These are phyloP conservation scores for Ammodytes marinus DNA, from an alignment of 2,113 vertebrate species.

Conservation along the genomic window DNA sequence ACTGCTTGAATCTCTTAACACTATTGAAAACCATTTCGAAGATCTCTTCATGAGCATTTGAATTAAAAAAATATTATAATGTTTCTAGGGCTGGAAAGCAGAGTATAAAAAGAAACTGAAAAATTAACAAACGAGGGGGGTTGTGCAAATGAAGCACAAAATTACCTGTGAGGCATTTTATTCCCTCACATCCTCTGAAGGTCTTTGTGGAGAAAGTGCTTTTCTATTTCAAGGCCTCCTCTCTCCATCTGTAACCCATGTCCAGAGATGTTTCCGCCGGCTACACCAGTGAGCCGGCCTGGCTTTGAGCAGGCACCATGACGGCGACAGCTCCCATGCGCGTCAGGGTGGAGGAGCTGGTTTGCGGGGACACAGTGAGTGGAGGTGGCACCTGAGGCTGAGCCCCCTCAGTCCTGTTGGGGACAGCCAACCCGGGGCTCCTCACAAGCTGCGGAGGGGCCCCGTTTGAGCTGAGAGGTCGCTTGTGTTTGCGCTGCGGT, in stretches of 20 bases:
- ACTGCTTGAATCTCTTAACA: not conserved
- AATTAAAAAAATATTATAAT: conserved; percentile 47
- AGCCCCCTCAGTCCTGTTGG: conserved; percentile 82
- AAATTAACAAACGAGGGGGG: conserved; percentile 13
- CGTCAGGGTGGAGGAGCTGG: conserved; percentile 81
- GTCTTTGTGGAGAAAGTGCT: conserved; percentile 28
- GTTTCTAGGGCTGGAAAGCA: conserved; percentile 31
- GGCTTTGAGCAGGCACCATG: conserved; percentile 89
- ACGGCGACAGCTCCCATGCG: conserved; percentile 87
- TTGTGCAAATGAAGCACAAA: conserved; percentile 41
- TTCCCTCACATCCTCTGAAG: conserved; percentile 15
- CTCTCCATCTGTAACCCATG: not conserved
- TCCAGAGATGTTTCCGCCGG: not conserved
- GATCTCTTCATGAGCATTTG: conserved; percentile 31
- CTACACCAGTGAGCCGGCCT: conserved; percentile 92
- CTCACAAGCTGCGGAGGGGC: conserved; percentile 63
- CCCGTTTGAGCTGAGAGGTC: conserved; percentile 69
- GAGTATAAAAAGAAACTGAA: conserved; percentile 50
- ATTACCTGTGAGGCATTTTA: not conserved
- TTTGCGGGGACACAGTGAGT: conserved; percentile 59
- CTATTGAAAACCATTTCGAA: not conserved
- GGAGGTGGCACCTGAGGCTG: conserved; percentile 79
- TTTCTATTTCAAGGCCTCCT: conserved; percentile 52
- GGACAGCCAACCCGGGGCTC: conserved; percentile 42
- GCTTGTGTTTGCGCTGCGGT: conserved; percentile 65